Evolutionary conservation across 23 tunicate species (phyloP), one percentile per base, ranked within the genome.

Genomic region (Styela plicata): DNA sequence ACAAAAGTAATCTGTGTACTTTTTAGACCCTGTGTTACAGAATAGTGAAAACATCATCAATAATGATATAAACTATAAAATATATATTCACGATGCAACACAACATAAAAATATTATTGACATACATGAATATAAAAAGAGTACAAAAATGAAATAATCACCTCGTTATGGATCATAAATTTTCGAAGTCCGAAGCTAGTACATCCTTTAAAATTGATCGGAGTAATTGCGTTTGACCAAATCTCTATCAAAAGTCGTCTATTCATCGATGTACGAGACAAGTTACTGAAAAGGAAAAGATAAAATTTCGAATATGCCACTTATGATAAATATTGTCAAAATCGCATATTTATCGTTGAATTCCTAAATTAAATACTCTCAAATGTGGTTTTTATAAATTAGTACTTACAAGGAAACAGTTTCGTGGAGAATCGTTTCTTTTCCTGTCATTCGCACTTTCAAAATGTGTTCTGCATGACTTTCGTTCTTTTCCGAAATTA

Each of bases 121-220:
- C 0, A 62, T 62, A 62, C 21, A 21, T 62, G n/a, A 23, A 22
- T 0, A 21, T 22, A 0, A 0, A 0, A 62, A 62, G 22, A 23
- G n/a, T 21, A n/a, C 13, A 44, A 44, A 44, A 44, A 44, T 44
- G 57, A 44, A 5, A 13, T 13, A 44, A 44, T 25, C 65, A 84
- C 88, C 82, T 76, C 76, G 2, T 77, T 66, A 19, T 66, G 35
- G 25, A 35, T 36, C 37, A 73, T 74, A 33, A 86, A 63, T 16
- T 79, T 79, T 27, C 74, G 73, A 1, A 86, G 32, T 31, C 89
- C 89, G 31, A 86, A 86, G 64, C 89, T 86, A 71, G 83, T 86
- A 84, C 89, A 86, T 33, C 89, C 89, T 52, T 69, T 79, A 53
- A 86, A 86, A 73, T 30, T 33, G 0, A 24, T 17, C 26, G 36